Conservation (phyloP, 2,113 vertebrate species). For the Poeciliopsis occidentalis region DNA sequence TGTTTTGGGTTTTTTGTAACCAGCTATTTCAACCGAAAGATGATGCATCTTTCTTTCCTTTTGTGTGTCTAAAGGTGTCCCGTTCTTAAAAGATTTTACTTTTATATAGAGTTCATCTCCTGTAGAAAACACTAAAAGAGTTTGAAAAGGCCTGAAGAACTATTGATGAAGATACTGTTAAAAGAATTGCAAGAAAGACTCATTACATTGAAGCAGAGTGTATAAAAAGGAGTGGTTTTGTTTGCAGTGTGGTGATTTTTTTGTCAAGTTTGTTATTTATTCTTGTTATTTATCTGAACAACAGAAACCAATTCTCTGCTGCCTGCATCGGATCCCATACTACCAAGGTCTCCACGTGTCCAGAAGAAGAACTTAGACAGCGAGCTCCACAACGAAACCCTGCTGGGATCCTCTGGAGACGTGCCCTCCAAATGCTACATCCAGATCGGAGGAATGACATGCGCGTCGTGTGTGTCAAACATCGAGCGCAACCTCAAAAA, state of each 20-base stretch:
- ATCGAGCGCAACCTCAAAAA: conserved; percentile 95
- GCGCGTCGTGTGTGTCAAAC: conserved; percentile 96
- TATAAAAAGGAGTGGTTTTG: not conserved
- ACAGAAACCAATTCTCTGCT: conserved; percentile 79
- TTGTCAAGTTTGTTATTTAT: not conserved
- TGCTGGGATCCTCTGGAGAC: conserved; percentile 53
- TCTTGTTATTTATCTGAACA: conserved; percentile 15
- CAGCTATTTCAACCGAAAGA: too few relatives aligned
- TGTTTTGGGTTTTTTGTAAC: too few relatives aligned
- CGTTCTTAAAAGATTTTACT: too few relatives aligned
- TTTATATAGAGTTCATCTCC: too few relatives aligned
- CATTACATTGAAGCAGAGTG: not conserved
- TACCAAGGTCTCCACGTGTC: conserved; percentile 34
- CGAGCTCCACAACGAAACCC: conserved; percentile 45
- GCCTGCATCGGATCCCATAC: conserved; percentile 23
- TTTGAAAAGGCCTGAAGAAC: not conserved
- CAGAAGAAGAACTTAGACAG: conserved; percentile 64
- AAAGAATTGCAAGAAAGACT: not conserved
- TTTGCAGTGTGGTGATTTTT: too few relatives aligned
- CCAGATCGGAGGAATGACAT: conserved; percentile 96
- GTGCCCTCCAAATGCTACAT: conserved; percentile 89
- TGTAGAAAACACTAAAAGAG: not conserved
- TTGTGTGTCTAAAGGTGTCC: too few relatives aligned
- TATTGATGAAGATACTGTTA: not conserved
- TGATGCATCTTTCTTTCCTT: too few relatives aligned